Base-by-base conservation (phyloP, 2,888 invertebrate species). In the Panopea generosa region DNA sequence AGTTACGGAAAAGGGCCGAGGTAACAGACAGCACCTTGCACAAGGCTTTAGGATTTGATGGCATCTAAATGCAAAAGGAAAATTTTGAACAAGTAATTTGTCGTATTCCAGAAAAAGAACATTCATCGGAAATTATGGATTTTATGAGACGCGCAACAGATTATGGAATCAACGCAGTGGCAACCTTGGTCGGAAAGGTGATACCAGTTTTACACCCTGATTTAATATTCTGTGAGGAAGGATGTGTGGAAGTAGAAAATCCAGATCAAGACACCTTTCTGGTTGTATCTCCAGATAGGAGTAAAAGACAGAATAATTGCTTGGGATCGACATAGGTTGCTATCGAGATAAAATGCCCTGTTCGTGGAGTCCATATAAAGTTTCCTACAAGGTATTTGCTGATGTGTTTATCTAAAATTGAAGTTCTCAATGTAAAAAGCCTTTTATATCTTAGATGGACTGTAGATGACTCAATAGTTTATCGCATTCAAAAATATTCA, bases 401-500 rank as follows among this genome's bases (percentile, higher is more conserved):
- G 1, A 71, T 72, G 22, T 77, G 77, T 33, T 18, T 59, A 26
- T 24, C 68, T 26, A 20, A 50, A 52, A 74, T 74, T n/a, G 40
- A 63, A 24, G 77, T 53, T 27, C 50, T 77, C 43, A 18, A 62
- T 9, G 75, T 66, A 1, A 22, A 63, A 2, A 20, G 38, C 6
- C 53, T n/a, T n/a, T 79, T n/a, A 0, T 74, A 55, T 29, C 45
- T 75, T 0, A 57, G 61, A 4, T 80, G 72, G 69, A 76, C 60
- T n/a, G 14, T 16, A 40, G 60, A 68, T 18, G 57, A 14, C 29
- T 38, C 62, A 14, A 22, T 24, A 7, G 62, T 52, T 7, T 62
- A 26, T 24, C 14, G 27, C 16, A 11, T 62, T 6, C 16, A 7
- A n/a, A n/a, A n/a, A n/a, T n/a, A n/a, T n/a, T n/a, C n/a, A n/a